phyloP scores from a whole-genome alignment of 2,888 invertebrate genomes.

The Catocala nupta region DNA sequence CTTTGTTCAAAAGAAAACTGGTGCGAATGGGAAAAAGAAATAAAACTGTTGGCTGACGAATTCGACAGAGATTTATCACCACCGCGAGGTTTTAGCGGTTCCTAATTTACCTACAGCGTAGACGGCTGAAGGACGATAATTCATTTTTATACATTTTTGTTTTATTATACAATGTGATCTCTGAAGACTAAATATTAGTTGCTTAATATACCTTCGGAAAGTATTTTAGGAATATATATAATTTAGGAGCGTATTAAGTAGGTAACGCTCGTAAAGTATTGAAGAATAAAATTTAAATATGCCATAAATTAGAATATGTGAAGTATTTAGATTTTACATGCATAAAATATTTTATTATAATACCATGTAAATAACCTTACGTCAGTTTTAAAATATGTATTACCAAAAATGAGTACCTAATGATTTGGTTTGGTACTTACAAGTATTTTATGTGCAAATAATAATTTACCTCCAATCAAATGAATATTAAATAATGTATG shows the following conservation, averaged over 20 bases:
- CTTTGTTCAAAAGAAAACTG: conserved; percentile 70
- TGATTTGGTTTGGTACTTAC: no score
- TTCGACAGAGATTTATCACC: conserved; percentile 80
- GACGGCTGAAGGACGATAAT: conserved; percentile 57
- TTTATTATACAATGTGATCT: conserved; percentile 42
- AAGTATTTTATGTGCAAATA: background rate
- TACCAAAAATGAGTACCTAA: no score
- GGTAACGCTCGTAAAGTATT: background rate
- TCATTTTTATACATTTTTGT: conserved; percentile 59
- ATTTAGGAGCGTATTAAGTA: background rate
- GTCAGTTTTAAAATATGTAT: no score
- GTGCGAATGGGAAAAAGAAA: conserved; percentile 68
- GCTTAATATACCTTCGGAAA: conserved; percentile 2
- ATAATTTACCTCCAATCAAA: conserved; percentile 21
- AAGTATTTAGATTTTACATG: no score
- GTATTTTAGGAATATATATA: background rate
- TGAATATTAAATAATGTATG: conserved; percentile 42
- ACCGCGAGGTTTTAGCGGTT: conserved; percentile 70
- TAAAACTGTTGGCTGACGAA: conserved; percentile 78
- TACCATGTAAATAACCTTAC: no score
- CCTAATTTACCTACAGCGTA: conserved; percentile 70
- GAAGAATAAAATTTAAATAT: no score
- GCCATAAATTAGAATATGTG: no score
- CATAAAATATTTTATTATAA: no score
- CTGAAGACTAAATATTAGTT: conserved; percentile 27